Evolutionary conservation across 2,113 vertebrate species (phyloP).

Genomic region (Parus major): DNA sequence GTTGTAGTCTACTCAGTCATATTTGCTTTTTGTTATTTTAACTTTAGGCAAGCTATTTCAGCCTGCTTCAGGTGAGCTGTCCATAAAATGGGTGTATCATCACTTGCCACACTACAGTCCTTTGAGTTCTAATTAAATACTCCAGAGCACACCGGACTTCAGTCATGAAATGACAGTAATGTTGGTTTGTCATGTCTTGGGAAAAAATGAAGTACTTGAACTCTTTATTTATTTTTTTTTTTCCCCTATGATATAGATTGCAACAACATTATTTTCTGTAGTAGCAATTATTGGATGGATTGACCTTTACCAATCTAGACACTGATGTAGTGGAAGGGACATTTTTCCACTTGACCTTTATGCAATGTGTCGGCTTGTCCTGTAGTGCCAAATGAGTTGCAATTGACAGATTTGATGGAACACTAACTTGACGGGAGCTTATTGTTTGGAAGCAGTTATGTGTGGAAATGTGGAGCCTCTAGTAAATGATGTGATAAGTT

Average conservation of each 20-base stretch:
- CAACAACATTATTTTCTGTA: constrained; percentile 47
- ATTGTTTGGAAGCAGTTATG: constrained; percentile 42
- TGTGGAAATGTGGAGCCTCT: neutral
- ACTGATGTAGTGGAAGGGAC: constrained; percentile 68
- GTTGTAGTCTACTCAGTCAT: neutral
- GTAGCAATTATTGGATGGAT: neutral
- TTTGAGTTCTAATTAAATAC: neutral
- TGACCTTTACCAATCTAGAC: constrained; percentile 73
- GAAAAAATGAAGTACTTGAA: neutral
- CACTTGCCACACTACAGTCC: neutral
- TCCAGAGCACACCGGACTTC: neutral
- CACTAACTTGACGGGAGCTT: constrained; percentile 27
- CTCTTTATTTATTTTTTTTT: accelerated
- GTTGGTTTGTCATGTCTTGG: neutral
- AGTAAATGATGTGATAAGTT: neutral
- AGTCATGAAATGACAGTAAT: neutral
- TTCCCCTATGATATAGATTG: neutral
- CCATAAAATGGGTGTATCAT: neutral
- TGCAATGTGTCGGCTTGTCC: constrained; percentile 37
- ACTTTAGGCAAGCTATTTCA: neutral
- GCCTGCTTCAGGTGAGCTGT: neutral
- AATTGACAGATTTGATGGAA: constrained; percentile 66
- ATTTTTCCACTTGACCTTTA: constrained; percentile 80
- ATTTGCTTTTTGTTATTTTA: neutral
- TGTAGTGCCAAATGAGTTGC: constrained; percentile 36